phyloP scores from a whole-genome alignment of 2,797 vertebrate species.

The Enteromius trimaculatus region DNA sequence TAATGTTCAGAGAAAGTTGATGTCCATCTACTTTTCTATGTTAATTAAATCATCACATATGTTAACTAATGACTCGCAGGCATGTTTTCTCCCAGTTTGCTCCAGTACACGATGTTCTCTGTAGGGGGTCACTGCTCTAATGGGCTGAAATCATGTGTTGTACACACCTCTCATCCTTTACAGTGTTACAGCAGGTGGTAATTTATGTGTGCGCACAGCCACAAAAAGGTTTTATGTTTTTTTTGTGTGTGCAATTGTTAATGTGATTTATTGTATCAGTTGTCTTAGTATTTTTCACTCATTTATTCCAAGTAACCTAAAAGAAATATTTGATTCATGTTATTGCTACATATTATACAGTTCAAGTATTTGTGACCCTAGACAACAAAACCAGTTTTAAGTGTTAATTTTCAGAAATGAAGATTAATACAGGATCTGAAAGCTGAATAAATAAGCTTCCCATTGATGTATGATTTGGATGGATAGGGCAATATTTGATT shows the following conservation, averaged over 20 bases:
- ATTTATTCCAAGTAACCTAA: not conserved
- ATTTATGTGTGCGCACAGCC: slow-evolving; percentile 23
- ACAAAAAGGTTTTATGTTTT: not conserved
- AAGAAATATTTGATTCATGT: not conserved
- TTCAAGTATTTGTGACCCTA: not conserved
- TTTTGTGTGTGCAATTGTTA: not conserved
- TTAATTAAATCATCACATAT: slow-evolving; percentile 2
- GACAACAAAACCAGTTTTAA: too few species aligned
- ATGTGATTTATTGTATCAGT: not conserved
- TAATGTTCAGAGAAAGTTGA: not conserved
- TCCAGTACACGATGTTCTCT: slow-evolving; percentile 38
- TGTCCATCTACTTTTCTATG: not conserved
- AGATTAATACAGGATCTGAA: too few species aligned
- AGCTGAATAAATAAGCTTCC: too few species aligned
- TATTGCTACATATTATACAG: not conserved
- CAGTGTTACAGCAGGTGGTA: too few species aligned
- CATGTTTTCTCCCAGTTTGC: not conserved
- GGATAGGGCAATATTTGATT: too few species aligned
- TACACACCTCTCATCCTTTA: slow-evolving; percentile 8
- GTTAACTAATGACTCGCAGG: not conserved
- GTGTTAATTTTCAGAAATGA: too few species aligned
- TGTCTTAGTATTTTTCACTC: not conserved
- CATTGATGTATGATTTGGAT: too few species aligned
- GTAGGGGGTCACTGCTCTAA: slow-evolving; percentile 34
- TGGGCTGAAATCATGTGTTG: slow-evolving; percentile 6